Conservation (phyloP, 2,888 invertebrate species). For the Chironomus tentans region DNA sequence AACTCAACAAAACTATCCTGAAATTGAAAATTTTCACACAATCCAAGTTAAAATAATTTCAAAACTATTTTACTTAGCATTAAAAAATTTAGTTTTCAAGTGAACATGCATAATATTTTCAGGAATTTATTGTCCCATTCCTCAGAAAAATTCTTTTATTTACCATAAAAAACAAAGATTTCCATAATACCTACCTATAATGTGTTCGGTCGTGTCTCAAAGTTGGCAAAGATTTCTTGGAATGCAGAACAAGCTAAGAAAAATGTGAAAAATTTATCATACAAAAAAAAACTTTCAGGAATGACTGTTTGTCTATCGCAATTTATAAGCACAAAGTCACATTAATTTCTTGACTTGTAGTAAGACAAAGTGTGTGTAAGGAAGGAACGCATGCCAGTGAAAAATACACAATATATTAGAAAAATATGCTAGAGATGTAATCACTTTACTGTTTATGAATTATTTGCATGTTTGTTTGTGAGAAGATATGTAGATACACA, state of each 20-base stretch:
- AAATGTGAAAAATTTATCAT: slow-evolving; percentile 23
- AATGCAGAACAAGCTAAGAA: background rate
- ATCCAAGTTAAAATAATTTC: too few relatives aligned
- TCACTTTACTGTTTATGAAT: slow-evolving; percentile 24
- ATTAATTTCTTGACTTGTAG: too few relatives aligned
- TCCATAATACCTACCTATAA: too few relatives aligned
- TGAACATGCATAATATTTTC: too few relatives aligned
- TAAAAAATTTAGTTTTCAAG: too few relatives aligned
- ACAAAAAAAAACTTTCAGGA: background rate
- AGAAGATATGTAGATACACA: background rate
- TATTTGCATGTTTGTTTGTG: slow-evolving; percentile 22
- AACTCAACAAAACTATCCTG: too few relatives aligned
- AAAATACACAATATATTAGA: slow-evolving; percentile 5
- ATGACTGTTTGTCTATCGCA: background rate
- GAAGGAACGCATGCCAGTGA: background rate
- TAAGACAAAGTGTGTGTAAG: background rate
- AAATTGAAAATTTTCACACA: too few relatives aligned
- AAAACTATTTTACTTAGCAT: too few relatives aligned
- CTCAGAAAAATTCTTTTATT: too few relatives aligned
- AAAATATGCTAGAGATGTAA: slow-evolving; percentile 26
- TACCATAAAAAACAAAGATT: too few relatives aligned
- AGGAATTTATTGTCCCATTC: too few relatives aligned
- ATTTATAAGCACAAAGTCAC: background rate
- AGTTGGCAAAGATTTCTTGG: background rate
- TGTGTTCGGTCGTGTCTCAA: background rate